phyloP scores from a whole-genome alignment of 2,888 invertebrate genomes.

The Aspidiotus rigidus region DNA sequence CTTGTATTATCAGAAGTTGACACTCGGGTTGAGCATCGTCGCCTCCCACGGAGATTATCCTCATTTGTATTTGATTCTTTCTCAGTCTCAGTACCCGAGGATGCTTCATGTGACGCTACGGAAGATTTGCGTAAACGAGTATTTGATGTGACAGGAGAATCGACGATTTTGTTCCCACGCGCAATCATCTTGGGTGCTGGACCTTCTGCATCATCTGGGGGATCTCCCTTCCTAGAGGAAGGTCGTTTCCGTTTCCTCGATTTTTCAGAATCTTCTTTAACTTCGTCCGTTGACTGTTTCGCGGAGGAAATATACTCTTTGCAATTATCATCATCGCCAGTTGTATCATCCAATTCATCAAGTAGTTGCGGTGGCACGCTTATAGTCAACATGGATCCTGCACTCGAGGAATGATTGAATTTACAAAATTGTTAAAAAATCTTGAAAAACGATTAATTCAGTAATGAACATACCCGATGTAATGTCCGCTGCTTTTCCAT shows the following conservation, averaged over 20 bases:
- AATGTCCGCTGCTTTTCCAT: constrained; percentile 28
- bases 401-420: neutral
- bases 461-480: constrained; percentile 14
- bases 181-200: constrained; percentile 3
- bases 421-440: neutral
- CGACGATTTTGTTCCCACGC: neutral
- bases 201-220: constrained; percentile 3
- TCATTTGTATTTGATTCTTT: constrained; percentile 17
- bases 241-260: constrained; percentile 4
- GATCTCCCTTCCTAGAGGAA: constrained; percentile 1
- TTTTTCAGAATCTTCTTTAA: constrained; percentile 3
- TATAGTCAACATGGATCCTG: constrained; percentile 21
- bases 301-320: constrained; percentile 11
- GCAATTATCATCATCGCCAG: neutral
- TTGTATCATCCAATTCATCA: constrained; percentile 18
- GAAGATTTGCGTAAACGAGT: constrained; percentile 22
- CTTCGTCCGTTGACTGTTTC: neutral
- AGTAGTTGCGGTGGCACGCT: constrained; percentile 5
- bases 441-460: neutral
- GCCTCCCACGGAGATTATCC: constrained; percentile 6
- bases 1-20: constrained; percentile 7
- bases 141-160: constrained; percentile 7
- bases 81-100: constrained; percentile 14
- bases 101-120: constrained; percentile 6
- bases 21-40: constrained; percentile 22